Percentiles rank a stretch among this genome's conserved stretches.
Evolutionary conservation across 2,113 vertebrate genomes (phyloP).

Genomic region (Sinosuthora webbiana): DNA sequence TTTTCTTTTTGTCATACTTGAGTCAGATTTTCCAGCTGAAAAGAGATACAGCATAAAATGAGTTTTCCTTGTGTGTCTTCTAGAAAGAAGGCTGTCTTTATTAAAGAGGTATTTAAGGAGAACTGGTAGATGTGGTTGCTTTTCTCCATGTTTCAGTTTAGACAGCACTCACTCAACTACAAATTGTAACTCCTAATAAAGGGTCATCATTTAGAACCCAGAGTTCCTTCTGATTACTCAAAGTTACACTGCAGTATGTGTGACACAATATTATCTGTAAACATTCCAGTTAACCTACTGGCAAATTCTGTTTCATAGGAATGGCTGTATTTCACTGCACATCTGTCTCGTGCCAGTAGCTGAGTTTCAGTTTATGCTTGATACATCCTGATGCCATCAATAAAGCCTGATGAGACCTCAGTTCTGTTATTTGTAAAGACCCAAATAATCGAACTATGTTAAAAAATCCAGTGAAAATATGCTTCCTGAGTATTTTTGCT

Average conservation of each 20-base stretch:
- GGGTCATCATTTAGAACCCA: not conserved
- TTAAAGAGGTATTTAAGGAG: not conserved
- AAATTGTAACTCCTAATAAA: not conserved
- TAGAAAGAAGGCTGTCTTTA: not conserved
- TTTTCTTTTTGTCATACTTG: not conserved
- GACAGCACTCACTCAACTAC: not conserved
- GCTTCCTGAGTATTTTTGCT: not conserved
- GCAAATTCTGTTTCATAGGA: not conserved
- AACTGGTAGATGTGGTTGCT: not conserved
- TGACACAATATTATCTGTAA: not conserved
- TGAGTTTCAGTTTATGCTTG: not conserved
- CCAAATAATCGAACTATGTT: not conserved
- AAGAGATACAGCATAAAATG: not conserved
- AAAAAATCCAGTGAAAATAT: not conserved
- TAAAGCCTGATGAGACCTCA: not conserved
- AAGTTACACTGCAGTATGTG: not conserved
- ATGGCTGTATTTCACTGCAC: not conserved
- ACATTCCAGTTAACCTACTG: not conserved
- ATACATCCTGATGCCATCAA: not conserved
- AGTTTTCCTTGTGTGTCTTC: not conserved
- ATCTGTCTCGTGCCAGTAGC: not conserved
- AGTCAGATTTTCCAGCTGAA: not conserved
- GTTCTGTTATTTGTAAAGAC: not conserved
- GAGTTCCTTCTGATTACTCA: not conserved
- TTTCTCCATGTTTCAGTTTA: not conserved